Conservation (phyloP, 2,113 vertebrate genomes). For the Brachirus orientalis region DNA sequence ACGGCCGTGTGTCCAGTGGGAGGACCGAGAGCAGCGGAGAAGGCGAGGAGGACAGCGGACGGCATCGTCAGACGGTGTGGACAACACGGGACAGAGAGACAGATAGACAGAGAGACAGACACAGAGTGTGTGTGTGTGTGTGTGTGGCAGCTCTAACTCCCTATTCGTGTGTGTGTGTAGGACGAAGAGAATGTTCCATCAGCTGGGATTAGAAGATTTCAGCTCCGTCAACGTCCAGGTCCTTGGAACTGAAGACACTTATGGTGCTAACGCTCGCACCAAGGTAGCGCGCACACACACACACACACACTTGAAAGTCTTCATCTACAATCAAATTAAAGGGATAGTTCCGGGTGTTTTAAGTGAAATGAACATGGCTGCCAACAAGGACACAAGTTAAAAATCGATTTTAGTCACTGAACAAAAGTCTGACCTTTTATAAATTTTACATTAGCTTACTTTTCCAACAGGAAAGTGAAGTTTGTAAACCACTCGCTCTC, state of each 20-base stretch:
- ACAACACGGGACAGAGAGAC: neutral
- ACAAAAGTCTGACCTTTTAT: too few species aligned
- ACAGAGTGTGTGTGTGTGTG: conserved; percentile 15
- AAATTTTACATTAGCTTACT: too few species aligned
- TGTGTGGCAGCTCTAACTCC: too few species aligned
- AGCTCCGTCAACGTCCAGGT: conserved; percentile 86
- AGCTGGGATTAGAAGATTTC: conserved; percentile 86
- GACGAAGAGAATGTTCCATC: conserved; percentile 84
- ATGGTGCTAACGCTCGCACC: conserved; percentile 80
- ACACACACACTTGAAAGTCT: conserved; percentile 29
- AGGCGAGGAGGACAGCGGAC: conserved; percentile 84
- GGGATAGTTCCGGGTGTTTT: too few species aligned
- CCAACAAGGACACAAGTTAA: too few species aligned
- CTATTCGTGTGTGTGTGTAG: conserved; percentile 71
- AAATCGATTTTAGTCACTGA: too few species aligned
- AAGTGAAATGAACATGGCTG: too few species aligned
- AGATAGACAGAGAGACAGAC: neutral
- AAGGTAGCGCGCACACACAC: conserved; percentile 57
- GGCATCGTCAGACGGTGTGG: conserved; percentile 88
- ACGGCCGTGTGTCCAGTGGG: conserved; percentile 87
- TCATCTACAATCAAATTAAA: too few species aligned
- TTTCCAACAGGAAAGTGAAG: neutral
- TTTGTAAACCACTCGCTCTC: neutral
- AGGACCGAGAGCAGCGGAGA: conserved; percentile 83
- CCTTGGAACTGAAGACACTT: conserved; percentile 88